These are phyloP conservation scores for Propsilocerus akamusi DNA, from an alignment of 1,140 invertebrate genomes.

Conservation along the genomic window DNA sequence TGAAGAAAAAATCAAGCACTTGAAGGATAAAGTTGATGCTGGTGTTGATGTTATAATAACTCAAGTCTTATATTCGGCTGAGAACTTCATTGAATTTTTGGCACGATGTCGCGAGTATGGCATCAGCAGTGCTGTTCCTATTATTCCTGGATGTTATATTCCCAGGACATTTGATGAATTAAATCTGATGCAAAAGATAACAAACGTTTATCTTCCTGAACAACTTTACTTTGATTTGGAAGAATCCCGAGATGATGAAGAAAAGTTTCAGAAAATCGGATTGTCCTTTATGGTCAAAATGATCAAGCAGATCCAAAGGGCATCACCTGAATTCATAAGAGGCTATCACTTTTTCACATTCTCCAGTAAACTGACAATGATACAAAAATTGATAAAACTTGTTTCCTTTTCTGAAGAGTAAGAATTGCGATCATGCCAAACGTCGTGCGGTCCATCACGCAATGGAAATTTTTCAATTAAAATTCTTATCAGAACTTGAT, in stretches of 20 bases:
- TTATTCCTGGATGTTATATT: not conserved
- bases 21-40: not conserved
- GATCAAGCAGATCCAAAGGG: not conserved
- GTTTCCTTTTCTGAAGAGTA: not conserved
- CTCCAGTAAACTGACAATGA: not conserved
- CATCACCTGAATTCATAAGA: not conserved
- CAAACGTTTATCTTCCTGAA: not conserved
- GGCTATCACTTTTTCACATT: not conserved
- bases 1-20: not conserved
- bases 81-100: not conserved
- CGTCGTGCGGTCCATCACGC: too few relatives aligned
- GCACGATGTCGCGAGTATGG: not conserved
- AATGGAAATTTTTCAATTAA: too few relatives aligned
- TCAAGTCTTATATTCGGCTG: not conserved
- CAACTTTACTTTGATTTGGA: not conserved
- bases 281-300: not conserved
- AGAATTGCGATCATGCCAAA: too few relatives aligned
- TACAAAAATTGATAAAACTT: not conserved
- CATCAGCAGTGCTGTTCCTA: not conserved
- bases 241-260: not conserved
- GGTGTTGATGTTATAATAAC: not conserved
- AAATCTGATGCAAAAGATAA: not conserved
- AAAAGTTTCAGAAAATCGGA: not conserved
- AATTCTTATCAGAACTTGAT: too few relatives aligned
- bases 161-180: not conserved